Evolutionary conservation across 1,140 invertebrate genomes (phyloP).

Genomic region (Saccostrea glomerata): DNA sequence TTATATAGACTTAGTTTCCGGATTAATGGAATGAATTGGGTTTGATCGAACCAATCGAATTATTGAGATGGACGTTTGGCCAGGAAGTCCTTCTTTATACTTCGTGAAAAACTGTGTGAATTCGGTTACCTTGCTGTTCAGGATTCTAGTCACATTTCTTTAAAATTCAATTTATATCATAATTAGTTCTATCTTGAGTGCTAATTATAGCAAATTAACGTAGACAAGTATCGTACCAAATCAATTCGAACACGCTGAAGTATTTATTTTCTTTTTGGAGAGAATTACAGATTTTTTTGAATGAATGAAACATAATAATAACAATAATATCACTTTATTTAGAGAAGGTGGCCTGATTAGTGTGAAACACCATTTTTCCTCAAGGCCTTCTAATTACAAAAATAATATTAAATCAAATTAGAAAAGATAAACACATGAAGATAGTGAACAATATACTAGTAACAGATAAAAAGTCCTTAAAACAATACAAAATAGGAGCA

Average conservation of each 20-base stretch:
- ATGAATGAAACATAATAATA: too few relatives aligned
- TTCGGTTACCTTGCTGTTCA: neutral
- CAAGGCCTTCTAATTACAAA: too few relatives aligned
- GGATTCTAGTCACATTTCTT: neutral
- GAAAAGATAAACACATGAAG: too few relatives aligned
- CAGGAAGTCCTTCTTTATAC: neutral
- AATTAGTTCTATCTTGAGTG: neutral
- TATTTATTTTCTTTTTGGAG: too few relatives aligned
- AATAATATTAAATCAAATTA: too few relatives aligned
- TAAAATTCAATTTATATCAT: neutral
- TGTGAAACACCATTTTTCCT: too few relatives aligned
- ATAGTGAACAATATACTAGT: too few relatives aligned
- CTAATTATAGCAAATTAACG: neutral
- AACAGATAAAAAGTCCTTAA: too few relatives aligned
- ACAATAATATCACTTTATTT: too few relatives aligned
- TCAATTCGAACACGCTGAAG: neutral
- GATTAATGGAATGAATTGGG: slow-evolving; percentile 13
- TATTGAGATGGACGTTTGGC: slow-evolving; percentile 22
- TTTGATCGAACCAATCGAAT: slow-evolving; percentile 1
- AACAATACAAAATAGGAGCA: too few relatives aligned
- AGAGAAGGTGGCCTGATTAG: too few relatives aligned
- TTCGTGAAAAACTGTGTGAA: neutral
- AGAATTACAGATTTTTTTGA: too few relatives aligned
- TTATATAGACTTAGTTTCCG: neutral
- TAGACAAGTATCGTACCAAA: neutral